These are phyloP conservation scores for Diuraphis noxia DNA, from an alignment of 1,140 invertebrate genomes.

Conservation along the genomic window DNA sequence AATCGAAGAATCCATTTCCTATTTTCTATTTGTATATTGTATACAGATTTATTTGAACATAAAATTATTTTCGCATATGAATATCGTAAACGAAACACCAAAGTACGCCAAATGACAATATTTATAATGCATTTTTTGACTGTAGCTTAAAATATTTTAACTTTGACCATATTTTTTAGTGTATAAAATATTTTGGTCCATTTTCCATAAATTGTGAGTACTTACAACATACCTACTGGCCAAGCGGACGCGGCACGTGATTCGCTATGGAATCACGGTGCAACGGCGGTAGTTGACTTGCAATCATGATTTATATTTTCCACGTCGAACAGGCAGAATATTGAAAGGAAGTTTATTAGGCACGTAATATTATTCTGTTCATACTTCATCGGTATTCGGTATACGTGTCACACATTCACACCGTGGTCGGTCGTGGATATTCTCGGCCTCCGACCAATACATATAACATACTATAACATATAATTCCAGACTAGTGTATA, in stretches of 20 bases:
- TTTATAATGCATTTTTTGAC: neutral
- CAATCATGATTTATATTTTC: neutral
- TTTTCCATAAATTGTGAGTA: neutral
- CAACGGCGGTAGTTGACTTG: neutral
- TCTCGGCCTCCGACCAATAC: neutral
- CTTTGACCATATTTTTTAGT: neutral
- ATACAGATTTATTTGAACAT: neutral
- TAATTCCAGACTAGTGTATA: neutral
- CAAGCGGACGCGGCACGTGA: neutral
- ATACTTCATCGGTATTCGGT: neutral
- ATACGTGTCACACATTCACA: neutral
- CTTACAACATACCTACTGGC: neutral
- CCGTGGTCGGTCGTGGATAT: neutral
- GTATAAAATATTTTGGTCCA: neutral
- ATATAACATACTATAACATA: no score
- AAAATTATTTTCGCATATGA: neutral
- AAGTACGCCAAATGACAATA: neutral
- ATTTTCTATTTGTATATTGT: no score
- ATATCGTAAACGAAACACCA: neutral
- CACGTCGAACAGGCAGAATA: neutral
- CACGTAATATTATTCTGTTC: slow-evolving; percentile 8
- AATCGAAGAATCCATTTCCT: neutral
- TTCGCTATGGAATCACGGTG: neutral
- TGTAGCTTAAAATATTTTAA: neutral
- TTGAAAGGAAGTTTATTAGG: neutral